A percentile compares a stretch with the other conserved stretches of the same genome.
Evolutionary conservation across 2,113 vertebrate species (phyloP).

Genomic region (Leptocoma aspasia): DNA sequence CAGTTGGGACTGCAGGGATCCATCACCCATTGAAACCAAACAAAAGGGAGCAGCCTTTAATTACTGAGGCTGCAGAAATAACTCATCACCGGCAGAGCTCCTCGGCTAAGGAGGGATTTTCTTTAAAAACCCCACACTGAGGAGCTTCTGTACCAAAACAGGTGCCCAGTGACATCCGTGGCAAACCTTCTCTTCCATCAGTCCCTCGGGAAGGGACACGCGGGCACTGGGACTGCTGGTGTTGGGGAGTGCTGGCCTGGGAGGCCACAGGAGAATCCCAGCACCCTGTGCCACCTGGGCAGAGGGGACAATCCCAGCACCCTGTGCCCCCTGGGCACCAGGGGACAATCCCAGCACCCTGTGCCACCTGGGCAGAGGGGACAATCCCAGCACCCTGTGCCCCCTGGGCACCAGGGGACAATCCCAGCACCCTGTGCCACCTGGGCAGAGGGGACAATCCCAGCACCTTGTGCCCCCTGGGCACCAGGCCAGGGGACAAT

Average conservation of each 20-base stretch:
- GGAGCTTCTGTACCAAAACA: background rate
- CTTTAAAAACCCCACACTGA: fast-evolving
- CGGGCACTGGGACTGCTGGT: background rate
- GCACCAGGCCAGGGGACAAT: background rate
- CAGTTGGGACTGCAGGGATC: fast-evolving
- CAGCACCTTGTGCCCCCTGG: background rate
- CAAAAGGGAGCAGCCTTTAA: background rate
- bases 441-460: background rate
- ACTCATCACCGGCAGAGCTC: background rate
- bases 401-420: background rate
- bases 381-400: background rate
- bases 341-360: background rate
- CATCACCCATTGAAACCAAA: background rate
- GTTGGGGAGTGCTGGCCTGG: background rate
- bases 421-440: background rate
- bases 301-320: fast-evolving
- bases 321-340: background rate
- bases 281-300: background rate
- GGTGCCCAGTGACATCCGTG: fast-evolving
- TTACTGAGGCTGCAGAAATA: background rate
- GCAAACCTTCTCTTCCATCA: fast-evolving
- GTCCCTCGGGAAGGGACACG: background rate
- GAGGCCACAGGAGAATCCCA: fast-evolving
- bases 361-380: background rate
- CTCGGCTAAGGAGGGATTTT: fast-evolving